Percentiles rank a stretch among this genome's conserved stretches.
Evolutionary conservation across 2,113 vertebrate species (phyloP).

Genomic region (Quiscalus mexicanus): DNA sequence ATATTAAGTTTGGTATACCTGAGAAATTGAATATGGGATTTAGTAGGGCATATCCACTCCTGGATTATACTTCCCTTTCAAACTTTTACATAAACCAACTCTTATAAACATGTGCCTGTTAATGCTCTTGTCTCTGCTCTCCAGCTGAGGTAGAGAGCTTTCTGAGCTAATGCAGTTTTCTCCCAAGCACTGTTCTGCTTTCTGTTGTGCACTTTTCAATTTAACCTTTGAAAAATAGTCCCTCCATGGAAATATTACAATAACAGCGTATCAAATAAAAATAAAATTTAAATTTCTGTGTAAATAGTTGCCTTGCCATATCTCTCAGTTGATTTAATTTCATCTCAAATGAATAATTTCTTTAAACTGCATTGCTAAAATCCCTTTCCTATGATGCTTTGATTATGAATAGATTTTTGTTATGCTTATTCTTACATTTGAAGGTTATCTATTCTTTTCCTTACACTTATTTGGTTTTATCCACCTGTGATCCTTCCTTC

Average conservation of each 20-base stretch:
- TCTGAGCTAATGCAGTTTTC: neutral
- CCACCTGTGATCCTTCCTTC: neutral
- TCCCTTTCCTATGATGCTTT: neutral
- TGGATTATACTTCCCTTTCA: neutral
- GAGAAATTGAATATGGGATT: neutral
- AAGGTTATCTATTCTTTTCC: neutral
- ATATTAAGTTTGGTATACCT: neutral
- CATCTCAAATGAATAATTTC: neutral
- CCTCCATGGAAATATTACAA: neutral
- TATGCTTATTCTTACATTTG: neutral
- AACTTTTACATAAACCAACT: neutral
- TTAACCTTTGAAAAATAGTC: neutral
- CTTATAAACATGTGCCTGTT: neutral
- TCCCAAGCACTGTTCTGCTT: neutral
- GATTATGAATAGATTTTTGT: neutral
- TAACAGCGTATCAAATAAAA: neutral
- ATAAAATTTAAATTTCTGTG: neutral
- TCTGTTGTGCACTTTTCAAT: neutral
- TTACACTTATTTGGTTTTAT: neutral
- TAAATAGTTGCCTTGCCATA: neutral
- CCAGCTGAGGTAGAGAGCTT: neutral
- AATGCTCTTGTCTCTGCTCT: neutral
- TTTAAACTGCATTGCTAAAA: neutral
- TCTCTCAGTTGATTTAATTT: neutral
- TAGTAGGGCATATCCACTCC: neutral